These are phyloP conservation scores for Phylloscopus trochilus DNA, from an alignment of 2,113 vertebrate species.

Conservation along the genomic window DNA sequence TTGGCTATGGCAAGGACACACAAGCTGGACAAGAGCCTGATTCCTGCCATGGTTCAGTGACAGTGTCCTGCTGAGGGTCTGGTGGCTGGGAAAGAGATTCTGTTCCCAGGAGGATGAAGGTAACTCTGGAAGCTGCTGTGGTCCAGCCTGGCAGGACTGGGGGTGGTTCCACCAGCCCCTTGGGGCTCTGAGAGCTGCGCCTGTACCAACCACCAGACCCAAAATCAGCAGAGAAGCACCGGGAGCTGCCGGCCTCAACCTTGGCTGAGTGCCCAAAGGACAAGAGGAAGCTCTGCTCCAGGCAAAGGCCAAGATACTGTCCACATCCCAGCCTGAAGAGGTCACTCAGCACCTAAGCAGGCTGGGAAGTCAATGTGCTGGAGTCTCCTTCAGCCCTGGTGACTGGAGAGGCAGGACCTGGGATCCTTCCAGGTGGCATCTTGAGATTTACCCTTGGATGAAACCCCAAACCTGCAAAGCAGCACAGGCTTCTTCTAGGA, in stretches of 20 bases:
- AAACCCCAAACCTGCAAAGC: neutral
- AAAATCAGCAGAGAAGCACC: neutral
- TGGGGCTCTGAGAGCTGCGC: accelerated
- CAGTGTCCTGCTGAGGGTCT: neutral
- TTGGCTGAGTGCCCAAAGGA: accelerated
- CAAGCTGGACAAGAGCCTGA: neutral
- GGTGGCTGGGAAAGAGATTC: neutral
- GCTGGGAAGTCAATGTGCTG: accelerated
- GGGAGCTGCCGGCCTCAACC: neutral
- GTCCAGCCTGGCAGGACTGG: neutral
- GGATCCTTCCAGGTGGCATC: neutral
- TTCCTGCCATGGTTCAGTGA: accelerated
- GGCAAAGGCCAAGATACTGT: neutral
- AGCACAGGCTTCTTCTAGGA: neutral
- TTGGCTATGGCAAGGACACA: neutral
- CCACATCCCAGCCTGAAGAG: neutral
- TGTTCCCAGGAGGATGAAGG: neutral
- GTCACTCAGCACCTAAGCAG: neutral
- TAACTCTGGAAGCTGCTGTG: accelerated
- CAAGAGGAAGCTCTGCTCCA: neutral
- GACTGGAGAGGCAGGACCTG: neutral
- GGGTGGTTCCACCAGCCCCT: neutral
- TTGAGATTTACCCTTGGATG: neutral
- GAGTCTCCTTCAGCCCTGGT: neutral
- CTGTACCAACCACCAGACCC: neutral